Evolutionary conservation across 2,113 vertebrate genomes (phyloP).

Genomic region (Mus spicilegus): DNA sequence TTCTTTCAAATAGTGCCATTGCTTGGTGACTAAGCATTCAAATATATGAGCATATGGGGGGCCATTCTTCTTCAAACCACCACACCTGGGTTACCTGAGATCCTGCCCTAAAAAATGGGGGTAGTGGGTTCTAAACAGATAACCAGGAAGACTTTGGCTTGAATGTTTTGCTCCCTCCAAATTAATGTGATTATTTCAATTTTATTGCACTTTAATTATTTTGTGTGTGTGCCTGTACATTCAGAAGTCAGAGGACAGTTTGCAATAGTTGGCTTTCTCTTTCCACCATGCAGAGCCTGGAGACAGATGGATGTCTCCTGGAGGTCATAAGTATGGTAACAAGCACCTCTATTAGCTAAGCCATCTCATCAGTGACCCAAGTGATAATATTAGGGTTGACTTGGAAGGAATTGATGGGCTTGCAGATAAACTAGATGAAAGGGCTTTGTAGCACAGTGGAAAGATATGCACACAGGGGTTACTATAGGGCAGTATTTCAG

Average conservation of each 20-base stretch:
- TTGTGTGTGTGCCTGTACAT: neutral
- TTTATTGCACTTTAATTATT: neutral
- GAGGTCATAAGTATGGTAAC: neutral
- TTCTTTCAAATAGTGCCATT: neutral
- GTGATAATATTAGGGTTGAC: neutral
- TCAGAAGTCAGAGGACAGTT: neutral
- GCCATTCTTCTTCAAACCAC: neutral
- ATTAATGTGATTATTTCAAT: neutral
- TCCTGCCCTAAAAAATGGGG: neutral
- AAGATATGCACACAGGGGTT: neutral
- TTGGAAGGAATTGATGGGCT: neutral
- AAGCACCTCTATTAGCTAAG: neutral
- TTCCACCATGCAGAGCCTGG: neutral
- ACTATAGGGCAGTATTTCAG: neutral
- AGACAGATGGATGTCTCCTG: neutral
- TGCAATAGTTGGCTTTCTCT: neutral
- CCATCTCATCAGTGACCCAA: neutral
- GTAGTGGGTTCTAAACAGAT: neutral
- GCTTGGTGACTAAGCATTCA: neutral
- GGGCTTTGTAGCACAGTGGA: neutral
- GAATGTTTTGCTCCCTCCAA: neutral
- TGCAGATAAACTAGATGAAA: neutral
- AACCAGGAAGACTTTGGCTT: neutral
- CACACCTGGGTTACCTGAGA: neutral
- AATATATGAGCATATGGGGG: neutral